phyloP scores from a whole-genome alignment of 2,888 invertebrate genomes.

The Pachymerium ferrugineum region DNA sequence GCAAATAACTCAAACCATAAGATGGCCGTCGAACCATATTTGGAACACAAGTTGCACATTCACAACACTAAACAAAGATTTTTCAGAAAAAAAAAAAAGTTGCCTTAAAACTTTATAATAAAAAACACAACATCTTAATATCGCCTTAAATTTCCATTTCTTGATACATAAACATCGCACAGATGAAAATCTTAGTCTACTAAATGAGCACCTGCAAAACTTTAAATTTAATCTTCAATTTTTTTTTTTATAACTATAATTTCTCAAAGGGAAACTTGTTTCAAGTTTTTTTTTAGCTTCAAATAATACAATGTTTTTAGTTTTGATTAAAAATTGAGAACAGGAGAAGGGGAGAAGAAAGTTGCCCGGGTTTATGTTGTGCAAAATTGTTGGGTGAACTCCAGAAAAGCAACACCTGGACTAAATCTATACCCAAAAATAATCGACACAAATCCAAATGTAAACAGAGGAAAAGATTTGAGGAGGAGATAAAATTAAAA shows the following conservation, averaged over 20 bases:
- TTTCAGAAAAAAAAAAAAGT: background rate
- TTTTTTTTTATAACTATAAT: background rate
- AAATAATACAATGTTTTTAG: no score
- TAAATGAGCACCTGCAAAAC: background rate
- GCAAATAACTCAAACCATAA: constrained; percentile 19
- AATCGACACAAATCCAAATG: constrained; percentile 8
- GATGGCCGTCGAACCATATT: constrained; percentile 3
- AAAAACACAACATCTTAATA: background rate
- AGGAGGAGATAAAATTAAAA: background rate
- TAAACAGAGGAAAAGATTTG: background rate
- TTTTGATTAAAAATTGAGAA: background rate
- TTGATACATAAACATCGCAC: background rate
- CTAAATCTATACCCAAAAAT: constrained; percentile 9
- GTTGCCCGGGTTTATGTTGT: no score
- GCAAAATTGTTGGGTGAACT: background rate
- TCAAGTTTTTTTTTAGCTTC: background rate
- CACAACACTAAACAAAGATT: constrained; percentile 3
- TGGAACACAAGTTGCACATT: constrained; percentile 27
- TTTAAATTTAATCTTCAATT: no score
- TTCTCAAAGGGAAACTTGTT: background rate
- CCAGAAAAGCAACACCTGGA: constrained; percentile 15
- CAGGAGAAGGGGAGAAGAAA: no score
- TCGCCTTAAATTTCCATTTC: background rate
- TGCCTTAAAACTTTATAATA: background rate
- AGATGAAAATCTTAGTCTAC: background rate